phyloP scores from a whole-genome alignment of 2,888 invertebrate genomes.

The Acanthosepion lycidas region DNA sequence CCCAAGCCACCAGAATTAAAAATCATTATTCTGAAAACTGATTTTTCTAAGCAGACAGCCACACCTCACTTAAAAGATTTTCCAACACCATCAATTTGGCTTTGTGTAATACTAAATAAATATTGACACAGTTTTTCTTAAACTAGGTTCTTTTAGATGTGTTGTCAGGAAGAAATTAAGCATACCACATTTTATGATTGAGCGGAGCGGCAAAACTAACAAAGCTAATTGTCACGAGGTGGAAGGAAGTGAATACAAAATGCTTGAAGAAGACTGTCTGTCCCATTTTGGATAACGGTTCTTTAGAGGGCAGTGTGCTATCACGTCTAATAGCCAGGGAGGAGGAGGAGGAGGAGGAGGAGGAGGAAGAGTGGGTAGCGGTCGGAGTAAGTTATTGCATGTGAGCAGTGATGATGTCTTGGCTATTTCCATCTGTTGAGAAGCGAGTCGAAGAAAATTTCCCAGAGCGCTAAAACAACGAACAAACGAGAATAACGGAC shows the following conservation, averaged over 20 bases:
- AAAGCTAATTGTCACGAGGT: not conserved
- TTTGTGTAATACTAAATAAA: too few relatives aligned
- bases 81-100: too few relatives aligned
- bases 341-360: not conserved
- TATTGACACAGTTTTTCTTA: too few relatives aligned
- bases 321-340: not conserved
- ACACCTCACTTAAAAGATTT: too few relatives aligned
- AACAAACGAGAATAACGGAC: conserved; percentile 8
- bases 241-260: not conserved
- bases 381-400: not conserved
- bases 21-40: too few relatives aligned
- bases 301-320: not conserved
- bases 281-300: not conserved
- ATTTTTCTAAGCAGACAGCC: too few relatives aligned
- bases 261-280: not conserved
- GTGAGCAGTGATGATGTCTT: not conserved
- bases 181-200: too few relatives aligned
- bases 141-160: too few relatives aligned
- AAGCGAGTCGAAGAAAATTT: not conserved
- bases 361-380: not conserved
- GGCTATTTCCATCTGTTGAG: conserved; percentile 11
- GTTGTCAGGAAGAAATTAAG: too few relatives aligned
- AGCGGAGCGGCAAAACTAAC: not conserved
- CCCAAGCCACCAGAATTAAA: too few relatives aligned
- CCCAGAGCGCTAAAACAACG: not conserved